phyloP scores from a whole-genome alignment of 2,113 vertebrate genomes.

The Narcine bancroftii region DNA sequence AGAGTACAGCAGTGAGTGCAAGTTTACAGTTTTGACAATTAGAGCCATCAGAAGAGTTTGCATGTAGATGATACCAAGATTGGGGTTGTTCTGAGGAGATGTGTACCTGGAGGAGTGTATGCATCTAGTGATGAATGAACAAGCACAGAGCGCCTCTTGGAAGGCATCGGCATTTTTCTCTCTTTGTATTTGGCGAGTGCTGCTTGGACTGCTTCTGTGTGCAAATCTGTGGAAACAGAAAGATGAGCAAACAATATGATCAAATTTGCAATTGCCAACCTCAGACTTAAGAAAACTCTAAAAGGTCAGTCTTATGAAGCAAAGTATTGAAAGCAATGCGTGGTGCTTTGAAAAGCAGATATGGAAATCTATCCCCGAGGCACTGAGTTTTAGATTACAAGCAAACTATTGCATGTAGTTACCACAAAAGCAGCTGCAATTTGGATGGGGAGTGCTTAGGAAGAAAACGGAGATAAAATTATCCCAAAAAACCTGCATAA shows the following conservation, averaged over 20 bases:
- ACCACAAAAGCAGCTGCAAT: neutral
- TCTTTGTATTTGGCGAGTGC: slow-evolving; percentile 89
- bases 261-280: neutral
- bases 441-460: neutral
- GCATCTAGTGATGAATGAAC: slow-evolving; percentile 79
- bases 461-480: neutral
- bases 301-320: neutral
- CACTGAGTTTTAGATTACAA: neutral
- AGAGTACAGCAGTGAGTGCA: no score
- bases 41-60: neutral
- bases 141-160: slow-evolving; percentile 82
- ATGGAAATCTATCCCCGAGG: no score
- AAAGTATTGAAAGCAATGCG: neutral
- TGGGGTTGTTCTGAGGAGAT: neutral
- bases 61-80: neutral
- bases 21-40: neutral
- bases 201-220: slow-evolving; percentile 94
- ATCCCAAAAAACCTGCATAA: neutral
- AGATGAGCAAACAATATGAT: slow-evolving; percentile 2
- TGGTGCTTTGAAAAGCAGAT: neutral
- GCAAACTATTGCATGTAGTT: neutral
- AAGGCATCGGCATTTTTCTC: slow-evolving; percentile 96
- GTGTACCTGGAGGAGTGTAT: slow-evolving; percentile 83
- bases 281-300: neutral
- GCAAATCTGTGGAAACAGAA: slow-evolving; percentile 63